phyloP scores from a whole-genome alignment of 2,113 vertebrate genomes.

The Maccullochella peelii region DNA sequence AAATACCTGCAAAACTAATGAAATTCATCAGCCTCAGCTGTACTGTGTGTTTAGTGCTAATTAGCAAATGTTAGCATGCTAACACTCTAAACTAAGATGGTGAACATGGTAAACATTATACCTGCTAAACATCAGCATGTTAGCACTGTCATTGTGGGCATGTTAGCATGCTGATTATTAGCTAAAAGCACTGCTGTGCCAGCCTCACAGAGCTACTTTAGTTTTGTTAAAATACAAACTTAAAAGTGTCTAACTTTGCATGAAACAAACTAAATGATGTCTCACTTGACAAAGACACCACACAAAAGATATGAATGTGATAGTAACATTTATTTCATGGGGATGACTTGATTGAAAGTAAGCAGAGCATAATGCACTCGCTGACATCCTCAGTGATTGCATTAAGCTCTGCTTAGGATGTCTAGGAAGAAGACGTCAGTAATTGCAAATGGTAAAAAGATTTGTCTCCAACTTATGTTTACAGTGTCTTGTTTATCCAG shows the following conservation, averaged over 20 bases:
- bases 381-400: conserved; percentile 9
- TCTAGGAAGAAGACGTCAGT: conserved; percentile 6
- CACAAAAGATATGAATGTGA: conserved; percentile 10
- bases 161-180: neutral
- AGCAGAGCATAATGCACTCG: conserved; percentile 5
- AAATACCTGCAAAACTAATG: too few relatives aligned
- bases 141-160: neutral
- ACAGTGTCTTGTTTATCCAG: neutral
- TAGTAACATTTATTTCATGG: neutral
- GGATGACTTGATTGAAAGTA: conserved; percentile 14
- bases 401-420: conserved; percentile 11
- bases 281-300: neutral
- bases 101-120: too few relatives aligned
- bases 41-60: neutral
- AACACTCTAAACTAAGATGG: too few relatives aligned
- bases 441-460: neutral
- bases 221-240: neutral
- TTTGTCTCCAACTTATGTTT: neutral
- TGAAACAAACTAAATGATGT: neutral
- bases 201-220: neutral
- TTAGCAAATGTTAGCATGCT: too few relatives aligned
- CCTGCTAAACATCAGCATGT: neutral
- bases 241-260: neutral
- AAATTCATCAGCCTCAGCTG: neutral
- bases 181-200: neutral